Conservation (phyloP, 1,140 invertebrate species). For the Papilio machaon region DNA sequence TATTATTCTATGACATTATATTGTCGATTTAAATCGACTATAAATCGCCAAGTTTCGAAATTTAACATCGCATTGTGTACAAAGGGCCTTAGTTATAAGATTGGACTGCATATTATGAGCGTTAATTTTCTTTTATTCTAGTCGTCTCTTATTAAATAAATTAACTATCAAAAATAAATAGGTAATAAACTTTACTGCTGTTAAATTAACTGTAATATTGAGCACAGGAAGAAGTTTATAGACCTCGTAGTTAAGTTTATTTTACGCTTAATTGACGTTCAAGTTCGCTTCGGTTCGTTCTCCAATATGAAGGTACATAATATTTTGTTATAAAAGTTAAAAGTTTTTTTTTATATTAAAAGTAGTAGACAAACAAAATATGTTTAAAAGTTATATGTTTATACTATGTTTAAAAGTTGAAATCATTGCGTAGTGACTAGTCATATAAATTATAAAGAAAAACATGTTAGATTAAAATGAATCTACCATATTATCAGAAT, state of each 20-base stretch:
- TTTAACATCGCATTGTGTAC: too few species aligned
- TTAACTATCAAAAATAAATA: background rate
- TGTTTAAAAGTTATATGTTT: background rate
- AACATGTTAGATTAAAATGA: background rate
- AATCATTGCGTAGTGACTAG: background rate
- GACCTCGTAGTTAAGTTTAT: slow-evolving; percentile 29
- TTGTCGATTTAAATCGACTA: too few species aligned
- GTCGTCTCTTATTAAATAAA: background rate
- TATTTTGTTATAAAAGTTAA: background rate
- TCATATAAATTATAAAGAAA: background rate
- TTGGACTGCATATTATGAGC: too few species aligned
- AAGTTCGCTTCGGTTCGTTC: background rate
- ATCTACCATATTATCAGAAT: too few species aligned
- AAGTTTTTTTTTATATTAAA: background rate
- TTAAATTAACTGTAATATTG: slow-evolving; percentile 14
- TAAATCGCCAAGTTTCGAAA: too few species aligned
- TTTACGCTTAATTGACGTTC: slow-evolving; percentile 26
- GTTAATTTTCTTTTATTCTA: background rate
- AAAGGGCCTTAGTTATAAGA: too few species aligned
- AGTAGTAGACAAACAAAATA: background rate
- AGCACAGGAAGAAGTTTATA: slow-evolving; percentile 15
- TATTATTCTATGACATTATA: too few species aligned
- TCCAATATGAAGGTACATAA: background rate
- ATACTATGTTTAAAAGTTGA: background rate
- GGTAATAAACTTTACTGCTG: background rate